phyloP scores from a whole-genome alignment of 2,888 invertebrate genomes.

The Cheilosia pagana region DNA sequence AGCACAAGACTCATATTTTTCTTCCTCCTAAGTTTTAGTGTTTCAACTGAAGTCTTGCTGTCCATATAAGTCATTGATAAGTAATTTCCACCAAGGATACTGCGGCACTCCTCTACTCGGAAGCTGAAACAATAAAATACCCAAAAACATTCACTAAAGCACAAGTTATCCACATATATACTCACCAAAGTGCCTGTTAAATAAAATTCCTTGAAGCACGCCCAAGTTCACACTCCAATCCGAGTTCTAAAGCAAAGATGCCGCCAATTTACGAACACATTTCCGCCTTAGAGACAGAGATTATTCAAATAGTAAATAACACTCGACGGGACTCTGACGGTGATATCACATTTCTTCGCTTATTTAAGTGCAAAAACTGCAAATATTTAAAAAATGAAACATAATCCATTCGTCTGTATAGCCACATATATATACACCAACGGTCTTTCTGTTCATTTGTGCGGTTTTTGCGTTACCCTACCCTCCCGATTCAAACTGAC shows the following conservation, averaged over 20 bases:
- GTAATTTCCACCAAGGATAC: too few species aligned
- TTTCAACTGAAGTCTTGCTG: too few species aligned
- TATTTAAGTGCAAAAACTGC: conserved; percentile 45
- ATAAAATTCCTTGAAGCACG: neutral
- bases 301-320: conserved; percentile 15
- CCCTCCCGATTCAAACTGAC: conserved; percentile 30
- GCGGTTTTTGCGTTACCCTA: conserved; percentile 29
- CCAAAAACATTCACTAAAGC: too few species aligned
- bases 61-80: too few species aligned
- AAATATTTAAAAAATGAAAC: conserved; percentile 62
- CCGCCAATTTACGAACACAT: conserved; percentile 38
- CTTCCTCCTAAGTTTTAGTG: too few species aligned
- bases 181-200: neutral
- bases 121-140: neutral
- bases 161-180: too few species aligned
- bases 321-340: neutral
- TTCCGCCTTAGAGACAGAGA: conserved; percentile 14
- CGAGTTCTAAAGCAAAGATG: conserved; percentile 16
- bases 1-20: too few species aligned
- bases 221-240: conserved; percentile 12
- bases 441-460: conserved; percentile 25
- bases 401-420: conserved; percentile 27
- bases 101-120: neutral
- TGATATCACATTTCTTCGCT: conserved; percentile 44
- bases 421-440: neutral